Base-by-base conservation (phyloP, 2,113 vertebrate species). In the Merops nubicus region DNA sequence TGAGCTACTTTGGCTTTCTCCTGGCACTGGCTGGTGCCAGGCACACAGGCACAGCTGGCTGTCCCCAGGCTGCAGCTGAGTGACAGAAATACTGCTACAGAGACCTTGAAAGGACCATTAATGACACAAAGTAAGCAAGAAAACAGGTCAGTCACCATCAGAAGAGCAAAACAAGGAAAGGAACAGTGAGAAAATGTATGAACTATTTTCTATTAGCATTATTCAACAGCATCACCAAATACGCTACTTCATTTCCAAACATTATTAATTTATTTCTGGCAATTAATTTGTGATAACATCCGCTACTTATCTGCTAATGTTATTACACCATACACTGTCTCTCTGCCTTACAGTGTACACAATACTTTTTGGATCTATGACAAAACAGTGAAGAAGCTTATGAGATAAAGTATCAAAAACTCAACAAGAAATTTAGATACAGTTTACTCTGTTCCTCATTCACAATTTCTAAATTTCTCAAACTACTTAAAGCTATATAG, bases 91-190 rank as follows among this genome's bases (percentile, higher is more conserved):
- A 38, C n/a, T 4, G 8, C 64, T 9, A 57, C 40, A 12, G 6
- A 63, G 60, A 75, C 47, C 33, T 5, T 48, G 48, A 59, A 79
- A 73, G 57, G 56, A 33, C 50, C 50, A 31, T 12, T 31, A 48
- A 73, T 6, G 17, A 45, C 14, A 5, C 4, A 31, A n/a, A 0
- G 0, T 4, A 53, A 74, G 29, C 59, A 51, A 43, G 17, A 21
- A 36, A 82, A 68, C 26, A 50, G 5, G 8, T 45, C 38, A 68
- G 56, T 2, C 38, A 45, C 5, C 0, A 28, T 80, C 53, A 48
- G 33, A 80, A 43, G 4, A 64, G n/a, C 19, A 88, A 48, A 83
- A 56, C 25, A 73, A 36, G 86, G 33, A 72, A 85, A 72, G 56
- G 22, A 42, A 42, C 42, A 28, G 36, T 64, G 19, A 68, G 38